Evolutionary conservation across 1,140 invertebrate genomes (phyloP).

Genomic region (Zophobas morio): DNA sequence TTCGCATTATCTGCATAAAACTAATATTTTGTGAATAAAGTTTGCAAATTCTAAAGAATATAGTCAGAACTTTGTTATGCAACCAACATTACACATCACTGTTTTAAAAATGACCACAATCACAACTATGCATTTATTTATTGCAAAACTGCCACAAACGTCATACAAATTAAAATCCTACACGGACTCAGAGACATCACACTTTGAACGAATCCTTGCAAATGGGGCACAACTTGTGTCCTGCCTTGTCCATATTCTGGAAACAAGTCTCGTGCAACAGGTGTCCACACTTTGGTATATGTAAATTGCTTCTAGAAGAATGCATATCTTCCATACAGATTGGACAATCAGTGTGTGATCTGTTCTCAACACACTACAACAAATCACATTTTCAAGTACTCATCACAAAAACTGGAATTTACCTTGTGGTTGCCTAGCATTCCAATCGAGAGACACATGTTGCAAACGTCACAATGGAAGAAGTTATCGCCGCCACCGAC

Average conservation of each 20-base stretch:
- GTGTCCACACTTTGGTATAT: constrained; percentile 90
- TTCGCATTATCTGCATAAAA: too few species aligned
- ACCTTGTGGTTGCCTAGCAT: constrained; percentile 87
- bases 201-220: constrained; percentile 71
- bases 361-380: constrained; percentile 88
- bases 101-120: too few species aligned
- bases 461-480: constrained; percentile 89
- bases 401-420: constrained; percentile 55
- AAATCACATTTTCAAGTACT: not conserved
- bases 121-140: too few species aligned
- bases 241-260: constrained; percentile 81
- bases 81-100: too few species aligned
- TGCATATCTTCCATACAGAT: constrained; percentile 91
- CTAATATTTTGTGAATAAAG: too few species aligned
- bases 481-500: constrained; percentile 88
- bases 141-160: too few species aligned
- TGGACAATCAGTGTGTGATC: constrained; percentile 87
- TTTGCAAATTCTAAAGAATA: too few species aligned
- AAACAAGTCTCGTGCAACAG: constrained; percentile 86
- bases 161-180: too few species aligned
- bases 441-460: constrained; percentile 85
- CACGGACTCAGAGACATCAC: too few species aligned
- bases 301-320: constrained; percentile 87
- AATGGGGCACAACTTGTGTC: constrained; percentile 87
- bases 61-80: too few species aligned